phyloP scores from a whole-genome alignment of 2,113 vertebrate species.

The Microtus oregoni region DNA sequence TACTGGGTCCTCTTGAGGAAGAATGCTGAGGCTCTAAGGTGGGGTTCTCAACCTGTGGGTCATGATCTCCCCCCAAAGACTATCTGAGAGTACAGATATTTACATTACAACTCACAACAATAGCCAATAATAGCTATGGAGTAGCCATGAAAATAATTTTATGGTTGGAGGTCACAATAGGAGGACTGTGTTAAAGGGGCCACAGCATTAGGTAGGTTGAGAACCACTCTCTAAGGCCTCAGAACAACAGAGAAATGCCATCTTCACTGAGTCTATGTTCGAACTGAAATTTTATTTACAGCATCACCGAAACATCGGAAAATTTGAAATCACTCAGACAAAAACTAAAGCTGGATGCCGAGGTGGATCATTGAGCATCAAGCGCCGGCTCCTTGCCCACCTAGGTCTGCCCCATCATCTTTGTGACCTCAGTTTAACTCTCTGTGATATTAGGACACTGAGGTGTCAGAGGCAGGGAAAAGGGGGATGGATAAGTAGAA shows the following conservation, averaged over 20 bases:
- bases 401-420: neutral
- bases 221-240: neutral
- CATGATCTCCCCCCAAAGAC: neutral
- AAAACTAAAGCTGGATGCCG: neutral
- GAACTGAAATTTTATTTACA: neutral
- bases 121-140: neutral
- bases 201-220: neutral
- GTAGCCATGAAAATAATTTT: neutral
- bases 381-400: accelerated
- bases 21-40: neutral
- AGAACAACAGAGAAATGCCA: accelerated
- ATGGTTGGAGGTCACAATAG: neutral
- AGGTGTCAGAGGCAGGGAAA: neutral
- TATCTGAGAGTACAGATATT: neutral
- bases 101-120: neutral
- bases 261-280: neutral
- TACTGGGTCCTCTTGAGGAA: neutral
- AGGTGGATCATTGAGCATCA: neutral
- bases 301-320: neutral
- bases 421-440: neutral
- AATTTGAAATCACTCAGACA: neutral
- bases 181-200: neutral
- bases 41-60: neutral
- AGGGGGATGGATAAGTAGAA: accelerated
- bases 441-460: accelerated